A percentile compares a stretch with the other conserved stretches of the same genome.
These are phyloP conservation scores for Drosophila sordidula DNA, from an alignment of 2,888 invertebrate genomes.

Conservation along the genomic window DNA sequence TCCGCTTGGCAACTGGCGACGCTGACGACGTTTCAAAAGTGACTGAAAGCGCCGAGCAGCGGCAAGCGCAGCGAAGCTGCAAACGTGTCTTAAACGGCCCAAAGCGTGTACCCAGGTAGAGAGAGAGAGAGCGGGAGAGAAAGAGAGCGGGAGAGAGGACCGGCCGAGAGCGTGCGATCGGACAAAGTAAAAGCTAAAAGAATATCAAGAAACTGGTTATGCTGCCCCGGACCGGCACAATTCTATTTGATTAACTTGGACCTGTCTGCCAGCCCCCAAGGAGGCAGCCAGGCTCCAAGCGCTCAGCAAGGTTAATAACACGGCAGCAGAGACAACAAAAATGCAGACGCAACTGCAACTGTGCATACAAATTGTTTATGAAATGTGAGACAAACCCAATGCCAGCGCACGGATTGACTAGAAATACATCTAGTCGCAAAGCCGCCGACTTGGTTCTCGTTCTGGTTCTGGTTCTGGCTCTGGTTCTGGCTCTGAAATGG, in stretches of 20 bases:
- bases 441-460: conserved; percentile 11
- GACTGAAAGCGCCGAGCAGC: conserved; percentile 59
- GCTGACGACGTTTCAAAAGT: conserved; percentile 69
- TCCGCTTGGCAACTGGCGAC: conserved; percentile 57
- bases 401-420: conserved; percentile 24
- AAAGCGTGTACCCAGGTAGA: conserved; percentile 38
- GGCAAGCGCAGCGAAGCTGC: conserved; percentile 67
- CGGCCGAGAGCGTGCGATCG: conserved; percentile 26
- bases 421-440: conserved; percentile 15
- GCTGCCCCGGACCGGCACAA: conserved; percentile 54
- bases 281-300: conserved; percentile 36
- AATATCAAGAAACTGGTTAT: conserved; percentile 63
- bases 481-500: no score
- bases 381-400: conserved; percentile 40
- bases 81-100: conserved; percentile 72
- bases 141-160: neutral
- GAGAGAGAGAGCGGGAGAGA: neutral
- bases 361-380: conserved; percentile 57
- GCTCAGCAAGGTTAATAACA: conserved; percentile 64
- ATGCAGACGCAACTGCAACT: conserved; percentile 55
- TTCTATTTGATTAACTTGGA: conserved; percentile 55
- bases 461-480: conserved; percentile 3
- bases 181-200: conserved; percentile 60
- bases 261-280: conserved; percentile 51
- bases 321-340: conserved; percentile 15